A percentile compares a stretch with the other conserved stretches of the same genome.
phyloP scores from a whole-genome alignment of 2,888 invertebrate species.

The Amblyteles armatorius region DNA sequence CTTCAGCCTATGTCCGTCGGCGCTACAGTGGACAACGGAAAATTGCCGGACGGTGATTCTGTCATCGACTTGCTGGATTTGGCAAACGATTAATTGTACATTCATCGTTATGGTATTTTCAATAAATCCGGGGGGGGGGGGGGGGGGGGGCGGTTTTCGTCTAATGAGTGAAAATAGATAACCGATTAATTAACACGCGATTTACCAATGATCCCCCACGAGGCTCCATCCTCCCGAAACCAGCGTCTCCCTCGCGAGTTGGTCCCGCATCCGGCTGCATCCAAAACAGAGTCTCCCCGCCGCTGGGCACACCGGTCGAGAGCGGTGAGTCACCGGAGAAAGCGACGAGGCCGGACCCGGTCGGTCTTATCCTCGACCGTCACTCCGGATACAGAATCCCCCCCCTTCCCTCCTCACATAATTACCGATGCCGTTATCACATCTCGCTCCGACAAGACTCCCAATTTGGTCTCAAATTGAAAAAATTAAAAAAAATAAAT shows the following conservation, averaged over 20 bases:
- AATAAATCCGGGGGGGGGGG: background rate
- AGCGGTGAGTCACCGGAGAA: slow-evolving; percentile 55
- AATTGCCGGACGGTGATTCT: background rate
- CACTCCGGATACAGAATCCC: background rate
- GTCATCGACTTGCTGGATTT: background rate
- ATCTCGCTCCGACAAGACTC: too few species aligned
- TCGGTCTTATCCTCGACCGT: background rate
- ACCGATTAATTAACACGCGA: slow-evolving; percentile 19
- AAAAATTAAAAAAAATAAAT: too few species aligned
- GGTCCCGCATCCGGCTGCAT: background rate
- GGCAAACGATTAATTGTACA: background rate
- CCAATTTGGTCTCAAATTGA: too few species aligned
- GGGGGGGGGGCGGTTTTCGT: background rate
- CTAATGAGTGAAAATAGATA: background rate
- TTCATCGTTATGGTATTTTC: too few species aligned
- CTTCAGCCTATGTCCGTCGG: too few species aligned
- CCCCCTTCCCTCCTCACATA: background rate
- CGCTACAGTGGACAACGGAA: too few species aligned
- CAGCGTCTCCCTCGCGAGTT: background rate
- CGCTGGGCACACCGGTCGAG: slow-evolving; percentile 8
- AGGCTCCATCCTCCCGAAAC: background rate
- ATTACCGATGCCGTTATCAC: too few species aligned
- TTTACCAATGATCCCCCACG: slow-evolving; percentile 46
- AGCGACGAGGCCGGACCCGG: slow-evolving; percentile 20
- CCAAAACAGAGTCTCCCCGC: background rate